These are phyloP conservation scores for Pempheris klunzingeri DNA, from an alignment of 2,797 vertebrate genomes.

Conservation along the genomic window DNA sequence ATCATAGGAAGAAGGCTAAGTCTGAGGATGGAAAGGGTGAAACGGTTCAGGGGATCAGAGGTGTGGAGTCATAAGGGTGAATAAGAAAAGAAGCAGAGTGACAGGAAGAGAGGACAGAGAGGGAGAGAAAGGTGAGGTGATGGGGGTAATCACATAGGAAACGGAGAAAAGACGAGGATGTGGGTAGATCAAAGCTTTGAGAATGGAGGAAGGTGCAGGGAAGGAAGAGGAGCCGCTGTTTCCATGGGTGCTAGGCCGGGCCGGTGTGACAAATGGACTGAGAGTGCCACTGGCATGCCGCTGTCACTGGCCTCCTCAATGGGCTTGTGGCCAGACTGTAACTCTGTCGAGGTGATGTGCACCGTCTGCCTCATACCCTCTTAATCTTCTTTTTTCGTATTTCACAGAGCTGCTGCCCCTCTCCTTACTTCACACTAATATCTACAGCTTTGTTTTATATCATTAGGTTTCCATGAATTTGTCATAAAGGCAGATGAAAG, in stretches of 20 bases:
- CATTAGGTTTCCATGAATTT: slow-evolving; percentile 7
- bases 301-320: slow-evolving; percentile 55
- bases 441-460: background rate
- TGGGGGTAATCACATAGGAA: slow-evolving; percentile 42
- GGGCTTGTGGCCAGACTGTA: slow-evolving; percentile 58
- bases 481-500: slow-evolving; percentile 44
- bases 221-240: slow-evolving; percentile 37
- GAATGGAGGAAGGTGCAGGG: slow-evolving; percentile 10
- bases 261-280: slow-evolving; percentile 70
- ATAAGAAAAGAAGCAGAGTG: slow-evolving; percentile 28
- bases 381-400: slow-evolving; percentile 36
- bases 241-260: slow-evolving; percentile 30
- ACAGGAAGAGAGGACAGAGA: slow-evolving; percentile 22
- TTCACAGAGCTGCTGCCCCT: slow-evolving; percentile 32
- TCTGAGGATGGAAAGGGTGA: slow-evolving; percentile 67
- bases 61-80: slow-evolving; percentile 30
- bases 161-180: slow-evolving; percentile 16
- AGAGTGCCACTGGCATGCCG: slow-evolving; percentile 42
- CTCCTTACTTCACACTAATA: slow-evolving; percentile 1
- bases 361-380: slow-evolving; percentile 50
- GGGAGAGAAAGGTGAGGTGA: background rate
- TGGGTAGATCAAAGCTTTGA: slow-evolving; percentile 37
- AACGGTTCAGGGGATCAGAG: slow-evolving; percentile 57
- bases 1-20: slow-evolving; percentile 64
- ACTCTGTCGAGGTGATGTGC: slow-evolving; percentile 62